Evolutionary conservation across 2,888 invertebrate species (phyloP).

Genomic region (Epirrhoe alternata): DNA sequence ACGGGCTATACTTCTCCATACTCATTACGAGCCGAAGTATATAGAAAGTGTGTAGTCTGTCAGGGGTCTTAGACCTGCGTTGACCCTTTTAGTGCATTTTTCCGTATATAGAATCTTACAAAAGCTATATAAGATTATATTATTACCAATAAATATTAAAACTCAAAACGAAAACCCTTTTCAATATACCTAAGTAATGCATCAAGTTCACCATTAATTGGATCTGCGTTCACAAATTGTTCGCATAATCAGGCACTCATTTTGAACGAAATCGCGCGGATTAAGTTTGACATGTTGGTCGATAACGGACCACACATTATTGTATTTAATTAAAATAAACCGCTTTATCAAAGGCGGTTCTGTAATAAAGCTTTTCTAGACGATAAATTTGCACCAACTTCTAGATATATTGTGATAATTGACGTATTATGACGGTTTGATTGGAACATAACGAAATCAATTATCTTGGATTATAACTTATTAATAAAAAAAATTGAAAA

Average conservation of each 20-base stretch:
- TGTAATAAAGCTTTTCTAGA: constrained; percentile 15
- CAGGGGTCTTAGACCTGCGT: no score
- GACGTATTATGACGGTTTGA: no score
- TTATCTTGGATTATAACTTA: no score
- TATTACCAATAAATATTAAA: not conserved
- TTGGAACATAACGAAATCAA: no score
- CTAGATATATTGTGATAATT: not conserved
- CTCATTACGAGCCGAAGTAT: no score
- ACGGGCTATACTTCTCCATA: no score
- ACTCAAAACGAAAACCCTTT: not conserved
- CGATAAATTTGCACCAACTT: not conserved
- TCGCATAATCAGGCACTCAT: constrained; percentile 27
- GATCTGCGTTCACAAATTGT: constrained; percentile 23
- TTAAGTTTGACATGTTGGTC: constrained; percentile 29
- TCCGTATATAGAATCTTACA: no score
- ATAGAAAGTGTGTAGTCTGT: no score
- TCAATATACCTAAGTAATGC: not conserved
- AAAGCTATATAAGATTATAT: not conserved
- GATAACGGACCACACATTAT: constrained; percentile 36
- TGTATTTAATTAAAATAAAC: constrained; percentile 31
- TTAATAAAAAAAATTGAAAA: no score
- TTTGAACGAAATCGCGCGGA: constrained; percentile 24
- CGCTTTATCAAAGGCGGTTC: constrained; percentile 17
- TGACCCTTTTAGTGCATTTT: no score
- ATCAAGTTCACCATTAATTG: constrained; percentile 13